Evolutionary conservation across 2,888 invertebrate genomes (phyloP).

Genomic region (Mythimna impura): DNA sequence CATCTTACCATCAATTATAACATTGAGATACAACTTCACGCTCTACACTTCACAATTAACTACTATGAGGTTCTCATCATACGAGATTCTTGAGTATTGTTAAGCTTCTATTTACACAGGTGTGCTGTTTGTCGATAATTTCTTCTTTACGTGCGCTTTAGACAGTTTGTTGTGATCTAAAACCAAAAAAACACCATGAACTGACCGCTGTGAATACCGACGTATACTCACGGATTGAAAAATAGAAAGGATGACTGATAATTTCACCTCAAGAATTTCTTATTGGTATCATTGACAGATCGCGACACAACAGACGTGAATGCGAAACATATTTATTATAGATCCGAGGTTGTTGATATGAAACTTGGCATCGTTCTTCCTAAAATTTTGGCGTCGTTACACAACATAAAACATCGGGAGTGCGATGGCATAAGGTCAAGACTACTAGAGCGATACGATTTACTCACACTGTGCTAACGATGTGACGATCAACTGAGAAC

Average conservation of each 20-base stretch:
- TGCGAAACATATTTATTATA: slow-evolving; percentile 66
- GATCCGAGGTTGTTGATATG: slow-evolving; percentile 70
- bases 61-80: slow-evolving; percentile 81
- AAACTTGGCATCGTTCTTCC: slow-evolving; percentile 84
- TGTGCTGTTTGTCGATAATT: slow-evolving; percentile 60
- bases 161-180: slow-evolving; percentile 63
- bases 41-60: slow-evolving; percentile 62
- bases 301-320: slow-evolving; percentile 61
- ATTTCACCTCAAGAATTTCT: slow-evolving; percentile 69
- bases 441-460: slow-evolving; percentile 79
- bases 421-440: slow-evolving; percentile 86
- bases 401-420: slow-evolving; percentile 84
- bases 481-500: slow-evolving; percentile 52
- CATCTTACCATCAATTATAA: slow-evolving; percentile 82
- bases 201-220: slow-evolving; percentile 49
- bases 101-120: slow-evolving; percentile 71
- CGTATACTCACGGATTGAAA: slow-evolving; percentile 40
- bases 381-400: slow-evolving; percentile 87
- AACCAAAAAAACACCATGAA: slow-evolving; percentile 57
- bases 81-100: slow-evolving; percentile 63
- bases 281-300: slow-evolving; percentile 65
- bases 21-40: slow-evolving; percentile 70
- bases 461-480: slow-evolving; percentile 70
- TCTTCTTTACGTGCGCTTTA: slow-evolving; percentile 41
- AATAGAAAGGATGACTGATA: slow-evolving; percentile 63